Evolutionary conservation across 2,113 vertebrate species (phyloP), one percentile per base, ranked within the genome.

Genomic region (Hylia prasina): DNA sequence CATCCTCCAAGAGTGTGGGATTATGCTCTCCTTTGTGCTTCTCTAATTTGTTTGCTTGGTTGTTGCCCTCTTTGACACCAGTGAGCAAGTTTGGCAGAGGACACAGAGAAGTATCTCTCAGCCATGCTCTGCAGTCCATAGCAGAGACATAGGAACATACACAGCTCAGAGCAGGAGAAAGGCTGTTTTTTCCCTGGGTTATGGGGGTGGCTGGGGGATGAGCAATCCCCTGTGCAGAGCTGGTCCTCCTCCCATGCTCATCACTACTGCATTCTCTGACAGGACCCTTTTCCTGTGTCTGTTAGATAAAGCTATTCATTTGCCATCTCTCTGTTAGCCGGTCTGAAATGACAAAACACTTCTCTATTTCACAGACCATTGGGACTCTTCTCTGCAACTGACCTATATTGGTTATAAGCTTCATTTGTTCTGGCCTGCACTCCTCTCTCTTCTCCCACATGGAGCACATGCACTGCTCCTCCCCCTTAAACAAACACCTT

Each of bases 371-470:
- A 51, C 54, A 28, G 88, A 94, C 96, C 90, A 60, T 14, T 61
- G 96, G 92, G 97, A 97, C 71, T 72, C 81, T 85, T 82, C 78
- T 83, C 60, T 56, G 94, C 93, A 86, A 78, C 82, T 97, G 98
- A 96, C 98, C 98, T 98, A 98, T 94, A 98, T 98, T 97, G 80
- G 80, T 90, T 51, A 48, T 73, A 93, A 97, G 97, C 85, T 96
- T 88, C 68, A 97, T 97, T 97, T 33, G 96, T 91, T 97, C 91
- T 39, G 60, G 88, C 89, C 89, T 61, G 89, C 58, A n/a, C 78
- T 93, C 93, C 85, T 84, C 83, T 92, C 89, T 93, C 95, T 92
- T 95, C 96, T 94, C 93, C 87, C 82, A 91, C 89, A 87, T 54
- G 88, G 96, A 87, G 90, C 91, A 91, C 65, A 91, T 53, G 33